Conservation (phyloP, 2,113 vertebrate genomes). For the Podocnemis expansa region DNA sequence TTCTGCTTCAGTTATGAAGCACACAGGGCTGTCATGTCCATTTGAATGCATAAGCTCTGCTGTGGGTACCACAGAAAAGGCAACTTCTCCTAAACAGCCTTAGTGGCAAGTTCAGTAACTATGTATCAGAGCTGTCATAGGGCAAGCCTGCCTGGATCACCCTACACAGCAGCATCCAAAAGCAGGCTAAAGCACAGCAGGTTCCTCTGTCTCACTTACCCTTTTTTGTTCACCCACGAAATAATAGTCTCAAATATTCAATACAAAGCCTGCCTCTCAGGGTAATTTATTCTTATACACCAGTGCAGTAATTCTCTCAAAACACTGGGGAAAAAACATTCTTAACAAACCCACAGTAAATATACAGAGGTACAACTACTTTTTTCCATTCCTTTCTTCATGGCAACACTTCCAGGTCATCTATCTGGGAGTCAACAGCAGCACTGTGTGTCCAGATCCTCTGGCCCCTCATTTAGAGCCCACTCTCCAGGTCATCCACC, state of each 20-base stretch:
- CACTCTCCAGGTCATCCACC: background rate
- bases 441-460: background rate
- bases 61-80: background rate
- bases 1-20: background rate
- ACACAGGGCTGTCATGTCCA: background rate
- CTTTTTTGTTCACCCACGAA: background rate
- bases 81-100: background rate
- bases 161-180: background rate
- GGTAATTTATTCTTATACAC: background rate
- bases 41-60: fast-evolving
- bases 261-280: background rate
- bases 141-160: background rate
- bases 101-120: background rate
- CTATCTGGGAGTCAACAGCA: background rate
- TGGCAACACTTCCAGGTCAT: background rate
- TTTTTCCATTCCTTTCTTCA: background rate
- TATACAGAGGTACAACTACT: background rate
- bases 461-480: background rate
- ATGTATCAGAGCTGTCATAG: background rate
- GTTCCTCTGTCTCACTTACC: background rate
- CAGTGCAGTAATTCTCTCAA: background rate
- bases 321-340: background rate
- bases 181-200: background rate
- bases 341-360: background rate
- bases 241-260: background rate